Evolutionary conservation across 2,113 vertebrate genomes (phyloP), one percentile per base, ranked within the genome.

Genomic region (Hiodon tergisus): DNA sequence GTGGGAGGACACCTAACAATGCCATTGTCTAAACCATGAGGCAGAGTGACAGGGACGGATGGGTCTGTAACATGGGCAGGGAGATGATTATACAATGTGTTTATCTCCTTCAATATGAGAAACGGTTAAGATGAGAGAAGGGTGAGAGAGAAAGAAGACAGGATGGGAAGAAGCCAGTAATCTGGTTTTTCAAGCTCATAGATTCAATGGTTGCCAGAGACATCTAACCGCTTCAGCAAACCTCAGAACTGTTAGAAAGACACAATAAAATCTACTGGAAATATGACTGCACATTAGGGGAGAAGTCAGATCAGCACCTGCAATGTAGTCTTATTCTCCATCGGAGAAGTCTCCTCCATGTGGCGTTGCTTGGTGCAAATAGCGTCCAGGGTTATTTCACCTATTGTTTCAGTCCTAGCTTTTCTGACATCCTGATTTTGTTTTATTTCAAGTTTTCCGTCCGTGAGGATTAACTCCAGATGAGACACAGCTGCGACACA

Each of bases 401-500:
- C 52, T 10, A 8, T 31, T 55, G 17, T 31, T 55, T 55, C 16
- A 16, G 57, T 46, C 69, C 53, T 17, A 53, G 51, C 53, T 17
- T 57, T 70, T 57, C 53, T 55, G 69, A 70, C 53, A 70, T 13
- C 31, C 31, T 31, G 31, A 31, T 31, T 31, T 31, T 1, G 31
- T 31, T 31, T 31, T 31, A 31, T 55, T 31, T 70, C 6, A 8
- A 31, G n/a, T 53, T 17, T 17, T n/a, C 31, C 63, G 6, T 70
- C 53, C 11, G 52, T 57, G 31, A 66, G 63, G 6, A 62, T 16
- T 63, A 50, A 75, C 59, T 66, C 73, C 65, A 57, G 47, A 67
- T 10, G 73, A 57, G 46, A 75, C 11, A 8, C 74, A 76, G 57
- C 46, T 61, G 57, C 7, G 16, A 76, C 60, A 14, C 54, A 70